Evolutionary conservation across 2,113 vertebrate genomes (phyloP).

Genomic region (Peromyscus maniculatus): DNA sequence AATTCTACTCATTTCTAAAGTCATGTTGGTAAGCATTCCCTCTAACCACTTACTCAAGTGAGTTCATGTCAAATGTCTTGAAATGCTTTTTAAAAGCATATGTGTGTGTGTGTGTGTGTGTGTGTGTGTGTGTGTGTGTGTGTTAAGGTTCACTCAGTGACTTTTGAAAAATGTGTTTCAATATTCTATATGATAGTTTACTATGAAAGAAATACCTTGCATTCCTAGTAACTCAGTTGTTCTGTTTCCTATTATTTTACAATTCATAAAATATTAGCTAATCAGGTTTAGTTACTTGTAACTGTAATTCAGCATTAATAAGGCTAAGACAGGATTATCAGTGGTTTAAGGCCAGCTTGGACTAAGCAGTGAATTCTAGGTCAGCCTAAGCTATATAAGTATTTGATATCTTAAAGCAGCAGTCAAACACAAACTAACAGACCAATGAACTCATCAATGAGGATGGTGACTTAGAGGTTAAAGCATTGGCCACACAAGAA

Average conservation of each 20-base stretch:
- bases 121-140: too few relatives aligned
- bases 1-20: background rate
- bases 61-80: background rate
- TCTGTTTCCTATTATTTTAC: background rate
- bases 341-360: background rate
- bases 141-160: background rate
- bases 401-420: background rate
- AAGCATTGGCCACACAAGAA: background rate
- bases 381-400: background rate
- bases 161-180: background rate
- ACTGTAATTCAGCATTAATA: background rate
- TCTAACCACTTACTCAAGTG: background rate
- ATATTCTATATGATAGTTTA: background rate
- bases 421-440: background rate
- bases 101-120: too few relatives aligned
- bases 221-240: background rate
- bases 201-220: background rate
- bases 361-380: background rate
- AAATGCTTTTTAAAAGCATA: background rate
- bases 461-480: background rate
- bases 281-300: background rate
- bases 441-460: background rate
- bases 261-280: background rate
- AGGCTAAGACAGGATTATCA: background rate
- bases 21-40: background rate